Evolutionary conservation across 2,797 vertebrate species (phyloP).

Genomic region (Adelosebastes latens): DNA sequence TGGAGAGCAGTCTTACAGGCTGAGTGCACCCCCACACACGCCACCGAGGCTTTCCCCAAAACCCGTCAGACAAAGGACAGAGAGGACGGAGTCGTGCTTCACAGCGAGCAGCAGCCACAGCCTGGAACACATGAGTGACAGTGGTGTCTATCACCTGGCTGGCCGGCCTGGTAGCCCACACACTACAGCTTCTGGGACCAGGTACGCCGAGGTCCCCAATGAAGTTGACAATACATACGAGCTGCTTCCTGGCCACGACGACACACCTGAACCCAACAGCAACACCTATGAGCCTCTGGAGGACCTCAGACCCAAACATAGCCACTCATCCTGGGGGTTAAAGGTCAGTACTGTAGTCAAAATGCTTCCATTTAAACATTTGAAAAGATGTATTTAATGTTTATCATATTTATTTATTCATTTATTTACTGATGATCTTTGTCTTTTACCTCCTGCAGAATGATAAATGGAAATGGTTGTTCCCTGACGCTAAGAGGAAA

Average conservation of each 20-base stretch:
- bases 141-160: constrained; percentile 73
- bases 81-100: constrained; percentile 16
- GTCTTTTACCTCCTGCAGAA: constrained; percentile 73
- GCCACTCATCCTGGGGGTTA: constrained; percentile 34
- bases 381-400: neutral
- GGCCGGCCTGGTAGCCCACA: constrained; percentile 35
- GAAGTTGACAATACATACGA: constrained; percentile 71
- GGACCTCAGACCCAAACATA: constrained; percentile 70
- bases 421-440: neutral
- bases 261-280: constrained; percentile 13
- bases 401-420: neutral
- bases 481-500: constrained; percentile 84
- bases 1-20: constrained; percentile 38
- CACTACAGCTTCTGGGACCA: neutral
- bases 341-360: constrained; percentile 78
- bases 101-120: constrained; percentile 48
- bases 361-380: neutral
- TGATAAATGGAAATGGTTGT: constrained; percentile 86
- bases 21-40: constrained; percentile 37
- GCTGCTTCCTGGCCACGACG: constrained; percentile 47
- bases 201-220: constrained; percentile 68
- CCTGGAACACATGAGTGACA: constrained; percentile 52
- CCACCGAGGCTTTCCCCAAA: constrained; percentile 72
- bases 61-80: constrained; percentile 39
- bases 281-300: constrained; percentile 75